These are phyloP conservation scores for Acleris sparsana DNA, from an alignment of 2,888 invertebrate species.

Conservation along the genomic window DNA sequence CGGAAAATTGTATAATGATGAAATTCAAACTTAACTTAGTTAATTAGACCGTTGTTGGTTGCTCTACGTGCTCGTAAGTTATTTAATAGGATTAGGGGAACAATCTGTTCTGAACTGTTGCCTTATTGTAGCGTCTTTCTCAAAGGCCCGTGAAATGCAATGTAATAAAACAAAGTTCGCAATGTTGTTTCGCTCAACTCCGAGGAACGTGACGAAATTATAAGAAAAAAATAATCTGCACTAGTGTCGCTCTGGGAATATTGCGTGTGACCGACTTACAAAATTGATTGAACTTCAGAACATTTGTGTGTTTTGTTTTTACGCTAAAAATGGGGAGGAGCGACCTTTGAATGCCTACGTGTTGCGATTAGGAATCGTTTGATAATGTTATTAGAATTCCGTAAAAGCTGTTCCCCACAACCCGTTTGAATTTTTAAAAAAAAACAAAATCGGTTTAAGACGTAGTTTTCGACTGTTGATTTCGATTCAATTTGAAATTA, in stretches of 20 bases:
- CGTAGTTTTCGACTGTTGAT: not conserved
- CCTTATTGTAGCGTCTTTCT: conserved; percentile 9
- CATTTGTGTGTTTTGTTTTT: conserved; percentile 13
- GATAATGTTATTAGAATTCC: conserved; percentile 7
- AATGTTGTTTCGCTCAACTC: conserved; percentile 26
- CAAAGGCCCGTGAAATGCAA: conserved; percentile 15
- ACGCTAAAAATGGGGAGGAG: not conserved
- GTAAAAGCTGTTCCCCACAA: conserved; percentile 1
- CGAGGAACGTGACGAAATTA: conserved; percentile 32
- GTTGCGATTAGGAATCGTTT: conserved; percentile 7
- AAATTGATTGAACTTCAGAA: conserved; percentile 19
- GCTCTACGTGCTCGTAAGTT: conserved; percentile 26
- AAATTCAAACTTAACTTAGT: conserved; percentile 9
- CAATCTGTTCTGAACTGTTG: conserved; percentile 28
- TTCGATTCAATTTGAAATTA: not conserved
- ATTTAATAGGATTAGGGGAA: conserved; percentile 29
- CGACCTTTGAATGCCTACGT: conserved; percentile 5
- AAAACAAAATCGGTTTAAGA: conserved; percentile 1
- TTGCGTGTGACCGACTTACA: conserved; percentile 20
- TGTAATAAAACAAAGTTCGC: conserved; percentile 26
- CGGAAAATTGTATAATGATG: not conserved
- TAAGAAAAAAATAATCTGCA: conserved; percentile 33
- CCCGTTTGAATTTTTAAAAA: conserved; percentile 3
- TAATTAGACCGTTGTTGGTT: not conserved
- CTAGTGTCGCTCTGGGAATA: conserved; percentile 28